Conservation (phyloP, 2,797 vertebrate genomes). For the Philypnodon macrostomus region DNA sequence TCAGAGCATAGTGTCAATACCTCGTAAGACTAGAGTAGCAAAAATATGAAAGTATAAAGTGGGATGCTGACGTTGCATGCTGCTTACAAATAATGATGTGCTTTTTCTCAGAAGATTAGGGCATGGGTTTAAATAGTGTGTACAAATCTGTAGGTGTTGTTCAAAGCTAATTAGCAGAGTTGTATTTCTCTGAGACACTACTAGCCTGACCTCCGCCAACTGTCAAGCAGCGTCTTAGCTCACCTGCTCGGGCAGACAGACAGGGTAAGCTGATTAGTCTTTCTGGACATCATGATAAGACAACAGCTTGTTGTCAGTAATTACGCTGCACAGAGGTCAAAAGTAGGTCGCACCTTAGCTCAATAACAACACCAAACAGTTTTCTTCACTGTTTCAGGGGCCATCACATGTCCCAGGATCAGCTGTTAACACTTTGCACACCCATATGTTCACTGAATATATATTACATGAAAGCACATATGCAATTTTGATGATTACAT, state of each 20-base stretch:
- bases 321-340: constrained; percentile 18
- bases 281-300: constrained; percentile 61
- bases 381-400: neutral
- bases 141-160: constrained; percentile 5
- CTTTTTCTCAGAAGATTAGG: neutral
- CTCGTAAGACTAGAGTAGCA: no score
- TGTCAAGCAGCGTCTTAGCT: constrained; percentile 49
- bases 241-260: constrained; percentile 64
- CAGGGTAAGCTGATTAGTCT: constrained; percentile 71
- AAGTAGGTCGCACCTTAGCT: constrained; percentile 19
- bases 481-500: neutral
- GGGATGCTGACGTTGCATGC: neutral
- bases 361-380: neutral
- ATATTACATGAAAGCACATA: constrained; percentile 5
- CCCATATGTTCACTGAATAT: neutral
- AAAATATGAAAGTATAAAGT: no score
- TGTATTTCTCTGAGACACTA: constrained; percentile 23
- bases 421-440: neutral
- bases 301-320: constrained; percentile 55
- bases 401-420: neutral
- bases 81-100: neutral
- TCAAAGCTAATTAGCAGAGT: constrained; percentile 20
- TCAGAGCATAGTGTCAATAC: no score
- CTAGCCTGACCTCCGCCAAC: constrained; percentile 46
- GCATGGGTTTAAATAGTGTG: neutral